Percentiles rank a stretch among this genome's conserved stretches.
phyloP scores from a whole-genome alignment of 2,113 vertebrate species.

The Diglossa brunneiventris region DNA sequence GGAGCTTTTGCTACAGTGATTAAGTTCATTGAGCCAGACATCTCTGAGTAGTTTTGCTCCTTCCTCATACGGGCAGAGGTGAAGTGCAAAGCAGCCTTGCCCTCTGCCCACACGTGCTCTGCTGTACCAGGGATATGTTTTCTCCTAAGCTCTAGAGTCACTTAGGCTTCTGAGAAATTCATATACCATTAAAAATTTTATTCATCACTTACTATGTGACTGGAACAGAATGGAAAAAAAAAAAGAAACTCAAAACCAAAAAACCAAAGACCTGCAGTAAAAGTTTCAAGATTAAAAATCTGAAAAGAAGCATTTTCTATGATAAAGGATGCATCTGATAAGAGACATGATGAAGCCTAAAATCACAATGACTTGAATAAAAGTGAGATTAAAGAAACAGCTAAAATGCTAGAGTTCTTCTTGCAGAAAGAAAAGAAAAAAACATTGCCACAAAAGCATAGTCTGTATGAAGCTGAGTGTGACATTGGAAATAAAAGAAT shows the following conservation, averaged over 20 bases:
- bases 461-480: neutral
- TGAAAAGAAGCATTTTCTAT: neutral
- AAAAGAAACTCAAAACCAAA: neutral
- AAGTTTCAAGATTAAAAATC: neutral
- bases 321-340: neutral
- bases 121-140: neutral
- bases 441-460: neutral
- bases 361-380: neutral
- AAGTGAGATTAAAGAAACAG: neutral
- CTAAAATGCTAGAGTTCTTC: neutral
- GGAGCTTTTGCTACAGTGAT: neutral
- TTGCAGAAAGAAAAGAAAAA: neutral
- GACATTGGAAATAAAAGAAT: neutral
- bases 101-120: neutral
- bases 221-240: neutral
- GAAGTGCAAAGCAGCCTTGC: neutral
- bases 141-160: neutral
- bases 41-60: neutral
- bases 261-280: neutral
- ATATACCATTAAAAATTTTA: neutral
- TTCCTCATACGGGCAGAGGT: neutral
- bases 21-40: neutral
- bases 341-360: neutral
- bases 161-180: neutral
- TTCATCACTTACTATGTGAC: neutral